Base-by-base conservation (phyloP, 2,113 vertebrate species). In the Cyanoliseus patagonus region DNA sequence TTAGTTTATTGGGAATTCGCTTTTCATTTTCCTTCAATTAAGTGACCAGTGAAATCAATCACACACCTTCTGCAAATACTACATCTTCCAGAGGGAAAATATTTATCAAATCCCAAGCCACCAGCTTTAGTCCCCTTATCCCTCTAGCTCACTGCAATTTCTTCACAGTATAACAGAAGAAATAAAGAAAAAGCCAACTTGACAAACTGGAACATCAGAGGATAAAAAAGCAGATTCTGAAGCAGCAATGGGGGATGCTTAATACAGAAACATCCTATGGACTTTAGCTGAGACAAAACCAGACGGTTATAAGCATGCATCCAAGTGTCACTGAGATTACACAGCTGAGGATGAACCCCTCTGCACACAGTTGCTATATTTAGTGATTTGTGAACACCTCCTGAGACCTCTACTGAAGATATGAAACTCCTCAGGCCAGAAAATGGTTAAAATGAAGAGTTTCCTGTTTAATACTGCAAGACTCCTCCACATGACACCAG, bases 21-120 rank as follows among this genome's bases (percentile, higher is more conserved):
- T 98, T 97, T 98, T 97, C 98, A 97, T 98, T 98, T 98, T 97
- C 49, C 97, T 97, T 98, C 98, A 98, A 98, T 98, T 98, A 98
- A 98, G 96, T 92, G 97, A 97, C 97, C 90, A 13, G 91, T 3
- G 15, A 96, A 98, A 98, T 98, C 97, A 95, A 97, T 98, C 98
- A 98, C 77, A 28, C 66, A 96, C 97, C 95, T 97, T 90, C 96
- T 97, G 95, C 93, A 72, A 97, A 97, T 92, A 92, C 92, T 98
- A 97, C 91, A 98, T 98, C 98, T 98, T 98, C 95, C 93, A 55
- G 90, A 97, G 95, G 93, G 89, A 90, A 98, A 98, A 97, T 97
- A 98, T 97, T 97, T 97, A 96, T 97, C 96, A 97, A 97, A 94
- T 86, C 96, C 90, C 93, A 93, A 97, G 96, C 90, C 90, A 94